These are phyloP conservation scores for Sialis fuliginosa DNA, from an alignment of 2,888 invertebrate genomes.

Conservation along the genomic window DNA sequence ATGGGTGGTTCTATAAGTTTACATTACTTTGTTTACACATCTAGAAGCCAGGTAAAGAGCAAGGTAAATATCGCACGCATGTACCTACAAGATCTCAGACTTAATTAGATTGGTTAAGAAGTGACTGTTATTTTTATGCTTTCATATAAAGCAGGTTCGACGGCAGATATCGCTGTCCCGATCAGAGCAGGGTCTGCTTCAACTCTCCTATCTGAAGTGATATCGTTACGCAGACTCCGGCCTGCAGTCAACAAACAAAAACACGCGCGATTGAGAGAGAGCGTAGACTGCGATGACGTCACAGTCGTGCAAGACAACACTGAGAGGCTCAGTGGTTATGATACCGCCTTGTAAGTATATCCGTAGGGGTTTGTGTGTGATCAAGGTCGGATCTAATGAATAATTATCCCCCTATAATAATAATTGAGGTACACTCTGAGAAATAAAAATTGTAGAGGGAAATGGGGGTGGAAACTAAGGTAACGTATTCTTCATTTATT, in stretches of 20 bases:
- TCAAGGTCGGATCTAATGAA: too few species aligned
- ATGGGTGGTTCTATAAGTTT: too few species aligned
- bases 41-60: too few species aligned
- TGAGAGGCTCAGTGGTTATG: background rate
- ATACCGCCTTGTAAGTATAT: background rate
- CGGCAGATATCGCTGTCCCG: conserved; percentile 24
- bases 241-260: conserved; percentile 28
- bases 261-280: conserved; percentile 41
- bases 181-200: conserved; percentile 53
- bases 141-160: conserved; percentile 16
- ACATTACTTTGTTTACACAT: too few species aligned
- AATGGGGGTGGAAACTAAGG: too few species aligned
- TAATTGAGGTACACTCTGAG: too few species aligned
- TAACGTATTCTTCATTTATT: too few species aligned
- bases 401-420: too few species aligned
- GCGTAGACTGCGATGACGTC: conserved; percentile 28
- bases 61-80: too few species aligned
- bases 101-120: background rate
- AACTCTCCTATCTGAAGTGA: conserved; percentile 64
- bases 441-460: too few species aligned
- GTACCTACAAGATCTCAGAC: too few species aligned
- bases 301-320: background rate
- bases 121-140: background rate
- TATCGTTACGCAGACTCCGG: conserved; percentile 43
- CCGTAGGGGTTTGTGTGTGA: too few species aligned